Conservation (phyloP, 2,888 invertebrate genomes). For the Mellilla xanthometata region DNA sequence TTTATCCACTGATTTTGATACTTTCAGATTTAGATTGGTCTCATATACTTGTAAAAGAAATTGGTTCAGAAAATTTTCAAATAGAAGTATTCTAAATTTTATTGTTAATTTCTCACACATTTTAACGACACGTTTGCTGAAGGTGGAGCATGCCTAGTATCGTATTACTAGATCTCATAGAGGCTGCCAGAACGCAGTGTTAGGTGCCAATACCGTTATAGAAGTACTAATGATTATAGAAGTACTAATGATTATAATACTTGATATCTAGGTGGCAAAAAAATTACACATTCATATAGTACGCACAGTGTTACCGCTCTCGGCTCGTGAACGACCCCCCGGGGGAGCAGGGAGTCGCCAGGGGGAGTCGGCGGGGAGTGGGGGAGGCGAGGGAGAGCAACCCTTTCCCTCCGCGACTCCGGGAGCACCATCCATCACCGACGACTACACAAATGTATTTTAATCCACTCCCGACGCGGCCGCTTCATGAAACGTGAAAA, state of each 20-base stretch:
- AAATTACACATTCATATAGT: constrained; percentile 54
- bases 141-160: too few species aligned
- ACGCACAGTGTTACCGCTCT: constrained; percentile 44
- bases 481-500: constrained; percentile 82
- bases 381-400: constrained; percentile 41
- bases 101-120: too few species aligned
- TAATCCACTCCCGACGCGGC: constrained; percentile 75
- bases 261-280: constrained; percentile 27
- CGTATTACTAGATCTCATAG: neutral
- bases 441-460: constrained; percentile 78
- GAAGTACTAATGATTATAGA: too few species aligned
- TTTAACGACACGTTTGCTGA: too few species aligned
- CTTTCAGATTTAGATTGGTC: too few species aligned
- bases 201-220: too few species aligned
- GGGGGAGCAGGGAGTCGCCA: too few species aligned
- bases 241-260: too few species aligned
- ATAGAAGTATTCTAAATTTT: too few species aligned
- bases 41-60: too few species aligned
- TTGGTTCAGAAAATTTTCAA: too few species aligned
- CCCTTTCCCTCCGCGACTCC: constrained; percentile 66
- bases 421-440: constrained; percentile 67
- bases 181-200: constrained; percentile 20
- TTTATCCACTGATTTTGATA: too few species aligned
- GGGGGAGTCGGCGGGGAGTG: constrained; percentile 14
- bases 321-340: constrained; percentile 39